Base-by-base conservation (phyloP, 2,888 invertebrate species). In the Plagodis dolabraria region DNA sequence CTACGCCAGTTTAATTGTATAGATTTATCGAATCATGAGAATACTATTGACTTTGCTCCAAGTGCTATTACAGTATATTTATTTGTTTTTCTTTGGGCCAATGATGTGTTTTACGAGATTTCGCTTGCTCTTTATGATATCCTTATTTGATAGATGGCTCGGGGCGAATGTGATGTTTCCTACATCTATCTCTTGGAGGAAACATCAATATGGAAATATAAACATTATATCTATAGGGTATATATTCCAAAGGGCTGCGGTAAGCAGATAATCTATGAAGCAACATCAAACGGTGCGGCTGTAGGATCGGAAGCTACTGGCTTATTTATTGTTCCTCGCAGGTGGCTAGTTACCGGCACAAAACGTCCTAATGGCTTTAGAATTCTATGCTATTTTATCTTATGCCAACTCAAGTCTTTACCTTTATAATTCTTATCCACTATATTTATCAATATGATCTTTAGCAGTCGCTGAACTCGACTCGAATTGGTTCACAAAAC, bases 21-120 rank as follows among this genome's bases (percentile, higher is more conserved):
- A 67, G 58, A 86, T 78, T 80, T 80, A 79, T 82, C 80, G 80
- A 87, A 83, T 83, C 78, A 75, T 67, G 70, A 71, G 73, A 77
- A 79, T 76, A 77, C 76, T 72, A 78, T 77, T 81, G 82, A 83
- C 82, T 76, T 74, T 69, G 68, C 74, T 79, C 73, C 67, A 80
- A 85, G 82, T 78, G 79, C 77, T 79, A 75, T 82, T 83, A 75
- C 67, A 76, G 64, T 72, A 75, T 83, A 87, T 86, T 86, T 88
- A 88, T 89, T 82, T 87, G 87, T 87, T 87, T 85, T 87, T 80
- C 79, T 67, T 73, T 68, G 71, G 75, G 71, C 74, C 74, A 83
- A 79, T 78, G 78, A 80, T 79, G 79, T 77, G 77, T 82, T 85
- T 83, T 82, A 83, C 82, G 78, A 66, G 71, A 70, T 72, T 70